Percentiles rank a stretch among this genome's conserved stretches.
Evolutionary conservation across 2,113 vertebrate species (phyloP).

Genomic region (Barnardius zonarius): DNA sequence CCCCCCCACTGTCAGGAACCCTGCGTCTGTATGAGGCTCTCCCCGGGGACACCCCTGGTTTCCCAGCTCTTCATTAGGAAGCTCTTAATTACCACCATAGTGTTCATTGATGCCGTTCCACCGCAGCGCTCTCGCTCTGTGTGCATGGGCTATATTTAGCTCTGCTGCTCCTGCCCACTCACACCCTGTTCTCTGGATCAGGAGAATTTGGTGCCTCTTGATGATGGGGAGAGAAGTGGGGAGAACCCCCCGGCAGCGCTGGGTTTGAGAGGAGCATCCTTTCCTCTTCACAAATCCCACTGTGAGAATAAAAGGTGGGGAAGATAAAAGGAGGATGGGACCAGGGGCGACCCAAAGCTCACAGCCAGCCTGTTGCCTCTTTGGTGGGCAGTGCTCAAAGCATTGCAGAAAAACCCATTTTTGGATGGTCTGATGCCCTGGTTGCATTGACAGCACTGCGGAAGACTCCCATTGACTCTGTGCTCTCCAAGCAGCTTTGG

Average conservation of each 20-base stretch:
- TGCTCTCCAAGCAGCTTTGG: not conserved
- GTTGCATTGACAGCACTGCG: fast-evolving
- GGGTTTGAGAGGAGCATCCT: not conserved
- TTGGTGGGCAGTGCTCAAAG: fast-evolving
- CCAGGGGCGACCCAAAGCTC: not conserved
- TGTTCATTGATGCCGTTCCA: fast-evolving
- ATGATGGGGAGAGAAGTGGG: not conserved
- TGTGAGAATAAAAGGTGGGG: not conserved
- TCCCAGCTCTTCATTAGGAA: conserved; percentile 8
- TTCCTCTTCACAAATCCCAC: not conserved
- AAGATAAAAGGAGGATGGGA: not conserved
- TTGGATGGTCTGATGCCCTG: not conserved
- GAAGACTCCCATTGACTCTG: fast-evolving
- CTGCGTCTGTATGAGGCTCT: fast-evolving
- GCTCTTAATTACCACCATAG: not conserved
- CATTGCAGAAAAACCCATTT: fast-evolving
- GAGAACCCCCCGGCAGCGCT: not conserved
- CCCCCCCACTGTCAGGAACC: fast-evolving
- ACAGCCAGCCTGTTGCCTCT: fast-evolving
- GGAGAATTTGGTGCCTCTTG: not conserved
- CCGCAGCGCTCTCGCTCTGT: fast-evolving
- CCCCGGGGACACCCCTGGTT: not conserved
- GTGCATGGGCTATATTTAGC: not conserved
- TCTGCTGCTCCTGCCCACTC: not conserved
- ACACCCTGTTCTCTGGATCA: not conserved